Percentiles rank a stretch among this genome's conserved stretches.
These are phyloP conservation scores for Mesoligia furuncula DNA, from an alignment of 2,888 invertebrate species.

Conservation along the genomic window DNA sequence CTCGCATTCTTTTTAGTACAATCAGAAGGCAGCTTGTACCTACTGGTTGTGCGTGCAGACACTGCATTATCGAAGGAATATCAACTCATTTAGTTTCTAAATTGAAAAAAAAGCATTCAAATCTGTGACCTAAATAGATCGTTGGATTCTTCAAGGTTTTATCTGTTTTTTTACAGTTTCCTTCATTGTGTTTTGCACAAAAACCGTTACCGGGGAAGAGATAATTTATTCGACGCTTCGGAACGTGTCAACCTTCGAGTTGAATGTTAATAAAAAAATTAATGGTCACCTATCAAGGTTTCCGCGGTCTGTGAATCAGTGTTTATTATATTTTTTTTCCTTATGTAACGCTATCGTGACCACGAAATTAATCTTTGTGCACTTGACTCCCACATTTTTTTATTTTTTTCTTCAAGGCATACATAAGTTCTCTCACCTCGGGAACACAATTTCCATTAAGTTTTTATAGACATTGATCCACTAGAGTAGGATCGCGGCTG, in stretches of 20 bases:
- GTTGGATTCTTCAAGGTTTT: constrained; percentile 25
- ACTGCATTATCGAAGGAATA: background rate
- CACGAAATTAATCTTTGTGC: constrained; percentile 15
- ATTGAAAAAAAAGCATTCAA: constrained; percentile 25
- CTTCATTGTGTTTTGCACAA: constrained; percentile 40
- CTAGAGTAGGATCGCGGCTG: background rate
- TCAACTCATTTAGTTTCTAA: constrained; percentile 31
- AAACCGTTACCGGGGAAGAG: constrained; percentile 44
- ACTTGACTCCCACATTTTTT: background rate
- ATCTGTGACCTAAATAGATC: constrained; percentile 13
- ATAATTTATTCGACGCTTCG: constrained; percentile 27
- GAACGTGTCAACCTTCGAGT: constrained; percentile 58
- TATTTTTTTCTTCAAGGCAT: background rate
- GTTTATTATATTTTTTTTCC: constrained; percentile 40
- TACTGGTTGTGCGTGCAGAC: background rate
- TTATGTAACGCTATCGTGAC: constrained; percentile 39
- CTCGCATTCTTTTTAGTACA: too few relatives aligned
- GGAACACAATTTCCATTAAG: background rate
- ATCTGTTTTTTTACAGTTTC: constrained; percentile 31
- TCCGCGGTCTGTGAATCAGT: constrained; percentile 52
- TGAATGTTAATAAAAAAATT: constrained; percentile 56
- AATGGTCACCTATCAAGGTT: constrained; percentile 56
- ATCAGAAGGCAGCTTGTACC: too few relatives aligned
- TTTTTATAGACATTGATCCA: background rate
- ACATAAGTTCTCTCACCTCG: background rate